These are phyloP conservation scores for Riptortus pedestris DNA, from an alignment of 1,140 invertebrate species.

Conservation along the genomic window DNA sequence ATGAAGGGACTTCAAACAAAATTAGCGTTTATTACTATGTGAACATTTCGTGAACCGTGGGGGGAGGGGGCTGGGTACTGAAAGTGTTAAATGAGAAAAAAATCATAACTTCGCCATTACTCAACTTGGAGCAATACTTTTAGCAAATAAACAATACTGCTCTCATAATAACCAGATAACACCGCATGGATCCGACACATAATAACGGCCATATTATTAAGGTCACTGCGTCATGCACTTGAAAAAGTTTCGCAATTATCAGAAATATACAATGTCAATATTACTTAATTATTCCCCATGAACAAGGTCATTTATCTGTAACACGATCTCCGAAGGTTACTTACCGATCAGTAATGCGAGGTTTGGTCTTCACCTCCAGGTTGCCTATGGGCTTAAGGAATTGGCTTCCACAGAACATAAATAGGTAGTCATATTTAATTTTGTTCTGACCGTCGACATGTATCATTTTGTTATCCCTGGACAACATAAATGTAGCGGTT, in stretches of 20 bases:
- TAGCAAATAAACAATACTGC: too few species aligned
- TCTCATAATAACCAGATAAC: too few species aligned
- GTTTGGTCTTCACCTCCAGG: slow-evolving; percentile 3
- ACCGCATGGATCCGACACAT: too few species aligned
- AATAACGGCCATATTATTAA: slow-evolving; percentile 30
- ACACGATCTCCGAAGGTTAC: background rate
- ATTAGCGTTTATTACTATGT: too few species aligned
- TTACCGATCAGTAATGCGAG: background rate
- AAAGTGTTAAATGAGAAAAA: too few species aligned
- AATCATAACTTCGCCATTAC: too few species aligned
- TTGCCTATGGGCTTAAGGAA: slow-evolving; percentile 46
- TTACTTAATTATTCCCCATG: background rate
- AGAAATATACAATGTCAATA: background rate
- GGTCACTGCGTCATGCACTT: slow-evolving; percentile 29
- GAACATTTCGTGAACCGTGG: too few species aligned
- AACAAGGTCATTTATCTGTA: background rate
- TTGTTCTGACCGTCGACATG: slow-evolving; percentile 41
- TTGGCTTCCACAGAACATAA: slow-evolving; percentile 48
- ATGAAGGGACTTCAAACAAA: too few species aligned
- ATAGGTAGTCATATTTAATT: slow-evolving; percentile 49
- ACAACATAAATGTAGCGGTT: background rate
- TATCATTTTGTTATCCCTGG: slow-evolving; percentile 46
- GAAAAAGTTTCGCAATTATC: background rate
- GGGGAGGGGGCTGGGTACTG: too few species aligned
- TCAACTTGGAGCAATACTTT: too few species aligned